These are phyloP conservation scores for Campylorhamphus procurvoides DNA, from an alignment of 2,113 vertebrate species.

Conservation along the genomic window DNA sequence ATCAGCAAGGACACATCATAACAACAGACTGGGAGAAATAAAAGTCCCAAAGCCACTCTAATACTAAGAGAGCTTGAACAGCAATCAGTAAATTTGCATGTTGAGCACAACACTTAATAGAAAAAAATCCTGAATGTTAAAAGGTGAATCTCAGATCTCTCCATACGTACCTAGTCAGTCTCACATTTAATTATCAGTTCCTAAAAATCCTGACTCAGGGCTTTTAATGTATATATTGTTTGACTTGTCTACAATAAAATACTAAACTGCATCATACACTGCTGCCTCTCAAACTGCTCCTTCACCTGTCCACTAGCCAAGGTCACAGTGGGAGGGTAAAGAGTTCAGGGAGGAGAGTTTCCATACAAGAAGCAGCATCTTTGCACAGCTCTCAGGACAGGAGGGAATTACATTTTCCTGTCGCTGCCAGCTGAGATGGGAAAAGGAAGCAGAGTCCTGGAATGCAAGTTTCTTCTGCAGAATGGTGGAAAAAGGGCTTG, in stretches of 20 bases:
- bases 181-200: neutral
- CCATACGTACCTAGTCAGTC: neutral
- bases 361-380: neutral
- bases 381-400: neutral
- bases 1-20: neutral
- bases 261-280: neutral
- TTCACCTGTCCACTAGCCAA: neutral
- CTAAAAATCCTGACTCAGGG: neutral
- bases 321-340: neutral
- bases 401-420: neutral
- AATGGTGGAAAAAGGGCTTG: neutral
- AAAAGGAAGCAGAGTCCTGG: neutral
- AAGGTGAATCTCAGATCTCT: neutral
- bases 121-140: neutral
- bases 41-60: neutral
- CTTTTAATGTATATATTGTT: neutral
- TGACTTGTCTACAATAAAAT: neutral
- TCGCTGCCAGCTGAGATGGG: fast-evolving
- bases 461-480: neutral
- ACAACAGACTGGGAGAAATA: neutral
- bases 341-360: neutral
- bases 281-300: neutral
- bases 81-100: neutral
- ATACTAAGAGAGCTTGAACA: neutral
- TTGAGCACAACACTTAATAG: neutral